Percentiles rank a stretch among this genome's conserved stretches.
phyloP scores from a whole-genome alignment of 1,140 invertebrate genomes.

The Cyclina sinensis region DNA sequence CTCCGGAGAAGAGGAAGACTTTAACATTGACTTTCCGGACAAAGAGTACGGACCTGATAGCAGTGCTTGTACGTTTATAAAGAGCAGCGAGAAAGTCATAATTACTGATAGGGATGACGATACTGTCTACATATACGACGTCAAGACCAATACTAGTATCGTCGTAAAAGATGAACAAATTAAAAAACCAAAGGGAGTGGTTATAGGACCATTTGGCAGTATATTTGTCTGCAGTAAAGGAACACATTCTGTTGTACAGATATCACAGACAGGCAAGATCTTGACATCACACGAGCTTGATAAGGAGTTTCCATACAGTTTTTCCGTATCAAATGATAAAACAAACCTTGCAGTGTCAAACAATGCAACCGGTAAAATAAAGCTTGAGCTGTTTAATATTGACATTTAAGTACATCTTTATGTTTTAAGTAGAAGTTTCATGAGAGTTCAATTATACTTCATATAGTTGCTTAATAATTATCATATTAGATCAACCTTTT shows the following conservation, averaged over 20 bases:
- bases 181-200: neutral
- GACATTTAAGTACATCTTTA: neutral
- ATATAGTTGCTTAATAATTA: too few relatives aligned
- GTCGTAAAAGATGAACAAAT: neutral
- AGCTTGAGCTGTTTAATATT: neutral
- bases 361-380: neutral
- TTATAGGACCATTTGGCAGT: neutral
- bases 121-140: neutral
- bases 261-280: neutral
- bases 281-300: neutral
- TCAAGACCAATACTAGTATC: too few relatives aligned
- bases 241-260: constrained; percentile 3
- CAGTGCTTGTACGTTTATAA: neutral
- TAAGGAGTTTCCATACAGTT: neutral
- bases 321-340: constrained; percentile 8
- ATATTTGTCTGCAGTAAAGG: constrained; percentile 5
- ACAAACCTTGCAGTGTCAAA: constrained; percentile 30
- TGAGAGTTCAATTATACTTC: too few relatives aligned
- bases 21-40: neutral
- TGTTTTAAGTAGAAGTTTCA: too few relatives aligned
- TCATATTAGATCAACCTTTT: too few relatives aligned
- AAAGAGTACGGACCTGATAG: neutral
- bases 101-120: neutral
- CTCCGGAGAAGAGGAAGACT: neutral
- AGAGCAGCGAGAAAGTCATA: neutral